phyloP scores from a whole-genome alignment of 2,113 vertebrate genomes.

The Myotis lucifugus region DNA sequence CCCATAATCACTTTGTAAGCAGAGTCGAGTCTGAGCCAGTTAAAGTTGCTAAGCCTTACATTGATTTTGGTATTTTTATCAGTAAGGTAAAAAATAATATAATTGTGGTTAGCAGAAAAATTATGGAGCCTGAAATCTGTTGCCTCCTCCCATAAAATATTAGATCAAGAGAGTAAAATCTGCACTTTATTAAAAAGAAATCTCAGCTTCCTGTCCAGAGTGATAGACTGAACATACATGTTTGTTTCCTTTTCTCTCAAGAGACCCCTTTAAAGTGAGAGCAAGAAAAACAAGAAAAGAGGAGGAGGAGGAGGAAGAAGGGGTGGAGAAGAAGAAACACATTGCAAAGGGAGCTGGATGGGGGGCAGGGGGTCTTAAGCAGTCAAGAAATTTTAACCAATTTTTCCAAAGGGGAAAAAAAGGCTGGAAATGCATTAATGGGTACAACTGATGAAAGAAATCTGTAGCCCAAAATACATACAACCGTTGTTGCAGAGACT shows the following conservation, averaged over 20 bases:
- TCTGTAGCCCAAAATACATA: background rate
- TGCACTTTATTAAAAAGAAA: conserved; percentile 48
- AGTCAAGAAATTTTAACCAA: background rate
- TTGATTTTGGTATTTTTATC: conserved; percentile 49
- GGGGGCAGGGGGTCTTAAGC: background rate
- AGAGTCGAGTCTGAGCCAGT: background rate
- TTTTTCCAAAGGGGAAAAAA: background rate
- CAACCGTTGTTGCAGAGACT: background rate
- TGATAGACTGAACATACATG: background rate
- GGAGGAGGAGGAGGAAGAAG: background rate
- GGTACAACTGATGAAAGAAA: background rate
- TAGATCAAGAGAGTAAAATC: conserved; percentile 31
- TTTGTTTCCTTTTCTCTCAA: conserved; percentile 27
- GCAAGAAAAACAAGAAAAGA: background rate
- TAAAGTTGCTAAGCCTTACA: conserved; percentile 17
- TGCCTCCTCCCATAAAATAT: conserved; percentile 21
- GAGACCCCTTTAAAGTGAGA: conserved; percentile 32
- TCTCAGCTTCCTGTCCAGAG: conserved; percentile 2
- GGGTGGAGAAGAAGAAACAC: background rate
- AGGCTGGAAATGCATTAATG: background rate
- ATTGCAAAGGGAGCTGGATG: background rate
- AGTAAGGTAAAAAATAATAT: conserved; percentile 34
- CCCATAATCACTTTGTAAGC: background rate
- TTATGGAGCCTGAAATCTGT: conserved; percentile 31
- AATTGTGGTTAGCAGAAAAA: conserved; percentile 40